Base-by-base conservation (phyloP, 1,140 invertebrate species). In the Sycophaga agraensis region DNA sequence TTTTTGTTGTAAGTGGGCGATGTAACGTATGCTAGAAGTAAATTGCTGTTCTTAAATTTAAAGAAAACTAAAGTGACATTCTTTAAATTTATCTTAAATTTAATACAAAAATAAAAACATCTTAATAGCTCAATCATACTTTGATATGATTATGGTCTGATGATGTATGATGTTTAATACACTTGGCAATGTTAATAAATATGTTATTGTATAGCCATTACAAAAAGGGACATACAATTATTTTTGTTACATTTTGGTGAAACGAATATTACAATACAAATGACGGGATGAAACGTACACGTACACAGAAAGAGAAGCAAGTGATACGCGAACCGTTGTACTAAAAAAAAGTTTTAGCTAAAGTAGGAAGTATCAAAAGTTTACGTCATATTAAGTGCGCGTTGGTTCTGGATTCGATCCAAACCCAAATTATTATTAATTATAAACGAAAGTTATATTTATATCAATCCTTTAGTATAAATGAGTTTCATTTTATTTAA, bases 361-460 rank as follows among this genome's bases (percentile, higher is more conserved):
- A 56, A 63, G 28, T 56, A 49, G 22, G 50, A 42, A 56, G 14
- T 43, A 40, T 34, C 26, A n/a, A n/a, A 57, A 40, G 24, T 48
- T 59, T 46, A 42, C 40, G 62, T 58, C 24, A 57, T 48, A 51
- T 66, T 68, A 64, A 68, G 39, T 66, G 60, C 57, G 56, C 66
- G 60, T 65, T 53, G 59, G 19, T 73, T 68, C 59, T 66, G 37
- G 31, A 65, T 63, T 65, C 53, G 45, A 58, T 64, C 39, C 45
- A 67, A 66, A 67, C 66, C 66, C 61, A 64, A 65, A 54, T 67
- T 72, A 69, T 70, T 72, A 72, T 70, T 70, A 73, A 71, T 70
- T 75, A 73, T 75, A 74, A 76, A 74, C 68, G 63, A 73, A 73
- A 76, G 67, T 70, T 77, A 77, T 73, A 76, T 77, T 78, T 78